A percentile compares a stretch with the other conserved stretches of the same genome.
Conservation (phyloP, 2,113 vertebrate genomes). For the Gnathonemus longibarbis region DNA sequence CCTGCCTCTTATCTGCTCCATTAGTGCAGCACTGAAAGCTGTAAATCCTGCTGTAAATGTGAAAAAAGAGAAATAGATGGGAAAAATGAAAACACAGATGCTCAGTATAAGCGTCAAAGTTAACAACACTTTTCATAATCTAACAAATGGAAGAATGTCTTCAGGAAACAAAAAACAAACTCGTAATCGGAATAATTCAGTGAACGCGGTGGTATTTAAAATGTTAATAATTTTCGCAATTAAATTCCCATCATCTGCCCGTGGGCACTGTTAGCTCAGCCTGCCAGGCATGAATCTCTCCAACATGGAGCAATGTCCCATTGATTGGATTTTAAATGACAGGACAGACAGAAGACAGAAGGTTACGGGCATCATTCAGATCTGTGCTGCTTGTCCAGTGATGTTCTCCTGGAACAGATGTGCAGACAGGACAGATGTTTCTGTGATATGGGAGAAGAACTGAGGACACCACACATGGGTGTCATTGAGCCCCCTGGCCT, state of each 20-base stretch:
- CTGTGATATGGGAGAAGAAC: neutral
- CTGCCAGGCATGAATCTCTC: neutral
- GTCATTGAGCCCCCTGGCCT: neutral
- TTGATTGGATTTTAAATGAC: neutral
- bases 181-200: neutral
- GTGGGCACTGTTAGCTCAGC: neutral
- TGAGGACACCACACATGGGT: neutral
- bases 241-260: neutral
- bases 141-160: neutral
- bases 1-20: neutral
- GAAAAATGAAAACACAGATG: neutral
- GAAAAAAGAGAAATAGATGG: neutral
- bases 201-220: neutral
- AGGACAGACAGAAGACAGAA: neutral
- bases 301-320: neutral
- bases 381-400: neutral
- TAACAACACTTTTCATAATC: neutral
- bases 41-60: neutral
- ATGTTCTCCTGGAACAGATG: neutral
- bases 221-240: neutral
- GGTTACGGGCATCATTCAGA: neutral
- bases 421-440: neutral
- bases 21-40: neutral
- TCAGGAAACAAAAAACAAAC: neutral
- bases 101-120: neutral